A percentile compares a stretch with the other conserved stretches of the same genome.
Conservation (phyloP, 2,113 vertebrate species). For the Neogale vison region DNA sequence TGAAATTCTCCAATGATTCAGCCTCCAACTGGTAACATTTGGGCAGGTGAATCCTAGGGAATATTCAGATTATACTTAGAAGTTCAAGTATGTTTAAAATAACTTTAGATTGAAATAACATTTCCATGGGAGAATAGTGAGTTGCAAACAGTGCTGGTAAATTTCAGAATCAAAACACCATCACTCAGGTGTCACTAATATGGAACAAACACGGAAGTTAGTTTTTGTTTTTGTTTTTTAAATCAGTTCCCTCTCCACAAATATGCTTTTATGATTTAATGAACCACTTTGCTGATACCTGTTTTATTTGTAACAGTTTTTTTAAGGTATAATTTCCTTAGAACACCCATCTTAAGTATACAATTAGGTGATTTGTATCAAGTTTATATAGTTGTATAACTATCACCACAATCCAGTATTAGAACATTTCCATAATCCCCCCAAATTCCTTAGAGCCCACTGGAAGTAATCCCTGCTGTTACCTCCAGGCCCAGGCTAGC, state of each 20-base stretch:
- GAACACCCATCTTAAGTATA: neutral
- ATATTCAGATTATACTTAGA: neutral
- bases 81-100: neutral
- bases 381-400: neutral
- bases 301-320: neutral
- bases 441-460: neutral
- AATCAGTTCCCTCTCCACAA: neutral
- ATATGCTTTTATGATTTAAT: neutral
- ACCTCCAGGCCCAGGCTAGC: neutral
- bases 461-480: neutral
- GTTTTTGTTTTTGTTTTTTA: neutral
- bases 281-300: neutral
- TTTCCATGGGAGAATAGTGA: neutral
- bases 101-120: neutral
- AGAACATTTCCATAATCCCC: neutral
- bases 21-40: neutral
- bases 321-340: neutral
- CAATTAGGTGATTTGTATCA: neutral
- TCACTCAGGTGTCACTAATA: neutral
- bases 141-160: neutral
- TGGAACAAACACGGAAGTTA: neutral
- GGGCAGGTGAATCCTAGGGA: neutral
- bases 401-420: neutral
- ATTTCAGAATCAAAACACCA: constrained; percentile 11
- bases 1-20: neutral